phyloP scores from a whole-genome alignment of 2,113 vertebrate species.

The Sander lucioperca region DNA sequence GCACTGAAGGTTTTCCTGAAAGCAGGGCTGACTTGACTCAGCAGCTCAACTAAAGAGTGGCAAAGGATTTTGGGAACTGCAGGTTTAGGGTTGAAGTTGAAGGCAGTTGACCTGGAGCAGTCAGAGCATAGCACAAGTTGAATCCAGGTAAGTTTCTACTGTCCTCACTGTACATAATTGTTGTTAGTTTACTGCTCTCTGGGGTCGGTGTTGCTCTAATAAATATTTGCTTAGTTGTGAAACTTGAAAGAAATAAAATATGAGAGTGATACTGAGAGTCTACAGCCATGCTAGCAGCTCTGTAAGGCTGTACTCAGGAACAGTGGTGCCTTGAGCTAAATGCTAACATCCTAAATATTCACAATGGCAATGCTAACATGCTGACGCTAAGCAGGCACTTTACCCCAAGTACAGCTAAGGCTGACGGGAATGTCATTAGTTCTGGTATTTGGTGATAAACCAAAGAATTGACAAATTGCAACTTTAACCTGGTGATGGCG shows the following conservation, averaged over 20 bases:
- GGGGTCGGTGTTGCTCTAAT: not conserved
- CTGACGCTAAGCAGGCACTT: not conserved
- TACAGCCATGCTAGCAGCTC: not conserved
- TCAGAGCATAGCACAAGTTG: not conserved
- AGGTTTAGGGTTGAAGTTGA: slow-evolving; percentile 96
- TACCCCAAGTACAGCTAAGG: no score
- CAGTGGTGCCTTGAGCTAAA: not conserved
- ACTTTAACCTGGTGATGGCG: not conserved
- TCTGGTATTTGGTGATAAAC: no score
- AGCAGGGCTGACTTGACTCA: slow-evolving; percentile 93
- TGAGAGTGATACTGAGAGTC: not conserved
- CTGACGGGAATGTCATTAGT: no score
- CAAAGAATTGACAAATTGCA: not conserved
- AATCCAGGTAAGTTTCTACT: not conserved
- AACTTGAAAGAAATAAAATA: not conserved
- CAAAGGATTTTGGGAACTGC: slow-evolving; percentile 93
- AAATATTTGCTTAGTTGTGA: not conserved
- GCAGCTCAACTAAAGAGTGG: slow-evolving; percentile 95
- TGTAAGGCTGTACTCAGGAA: not conserved
- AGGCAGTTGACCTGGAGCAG: slow-evolving; percentile 90
- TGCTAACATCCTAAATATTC: not conserved
- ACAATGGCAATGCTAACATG: not conserved
- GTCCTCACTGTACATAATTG: not conserved
- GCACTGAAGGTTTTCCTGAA: slow-evolving; percentile 94
- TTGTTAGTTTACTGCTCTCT: not conserved